A percentile compares a stretch with the other conserved stretches of the same genome.
These are phyloP conservation scores for Cheirogaleus major DNA, from an alignment of 2,797 vertebrate species.

Conservation along the genomic window DNA sequence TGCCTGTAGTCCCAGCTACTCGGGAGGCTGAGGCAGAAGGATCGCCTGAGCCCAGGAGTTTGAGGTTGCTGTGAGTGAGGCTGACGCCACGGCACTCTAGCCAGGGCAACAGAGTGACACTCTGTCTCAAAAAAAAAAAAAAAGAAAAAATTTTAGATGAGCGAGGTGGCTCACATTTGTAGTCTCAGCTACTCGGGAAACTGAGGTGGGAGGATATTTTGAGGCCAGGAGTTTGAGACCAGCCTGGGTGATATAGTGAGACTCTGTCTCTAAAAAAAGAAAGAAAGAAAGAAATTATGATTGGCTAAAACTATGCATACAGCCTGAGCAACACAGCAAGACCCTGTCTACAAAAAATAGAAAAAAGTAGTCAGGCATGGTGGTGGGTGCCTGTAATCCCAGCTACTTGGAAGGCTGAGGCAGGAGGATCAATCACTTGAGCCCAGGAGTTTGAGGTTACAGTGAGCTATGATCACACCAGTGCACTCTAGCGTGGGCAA, in stretches of 20 bases:
- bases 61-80: too few relatives aligned
- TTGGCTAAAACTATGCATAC: conserved; percentile 3
- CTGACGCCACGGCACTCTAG: too few relatives aligned
- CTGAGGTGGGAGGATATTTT: neutral
- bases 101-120: too few relatives aligned
- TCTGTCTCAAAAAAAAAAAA: too few relatives aligned
- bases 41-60: too few relatives aligned
- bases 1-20: too few relatives aligned
- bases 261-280: neutral
- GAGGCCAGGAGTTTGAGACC: neutral
- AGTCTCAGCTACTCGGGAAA: neutral
- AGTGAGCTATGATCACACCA: neutral
- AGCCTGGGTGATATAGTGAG: neutral
- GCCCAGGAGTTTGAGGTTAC: neutral
- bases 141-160: neutral
- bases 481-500: neutral
- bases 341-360: neutral
- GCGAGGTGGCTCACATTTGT: neutral
- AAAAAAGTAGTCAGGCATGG: neutral
- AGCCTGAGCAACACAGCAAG: neutral
- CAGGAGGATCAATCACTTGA: neutral
- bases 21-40: too few relatives aligned
- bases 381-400: neutral
- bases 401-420: neutral
- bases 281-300: neutral